phyloP scores from a whole-genome alignment of 2,888 invertebrate species.

The Zhengitettix transpicula region DNA sequence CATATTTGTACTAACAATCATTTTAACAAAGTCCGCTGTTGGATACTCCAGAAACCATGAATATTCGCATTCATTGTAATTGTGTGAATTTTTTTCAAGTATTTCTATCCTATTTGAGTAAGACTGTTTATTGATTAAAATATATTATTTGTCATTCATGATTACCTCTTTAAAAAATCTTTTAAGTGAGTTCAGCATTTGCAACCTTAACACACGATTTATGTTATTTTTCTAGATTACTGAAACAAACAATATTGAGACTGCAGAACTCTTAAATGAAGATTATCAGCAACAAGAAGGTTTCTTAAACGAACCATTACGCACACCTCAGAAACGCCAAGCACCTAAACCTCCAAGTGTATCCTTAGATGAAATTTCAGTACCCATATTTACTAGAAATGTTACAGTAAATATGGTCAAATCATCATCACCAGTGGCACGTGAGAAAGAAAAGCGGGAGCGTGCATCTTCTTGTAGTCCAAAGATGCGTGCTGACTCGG shows the following conservation, averaged over 20 bases:
- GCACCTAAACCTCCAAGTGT: conserved; percentile 58
- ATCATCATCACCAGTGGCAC: conserved; percentile 49
- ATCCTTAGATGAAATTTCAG: conserved; percentile 22
- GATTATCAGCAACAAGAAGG: background rate
- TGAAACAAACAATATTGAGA: background rate
- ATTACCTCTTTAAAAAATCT: too few relatives aligned
- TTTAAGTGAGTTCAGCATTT: too few relatives aligned
- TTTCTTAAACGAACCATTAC: background rate
- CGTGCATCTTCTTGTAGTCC: conserved; percentile 46
- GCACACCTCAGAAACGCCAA: conserved; percentile 37
- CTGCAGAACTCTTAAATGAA: background rate
- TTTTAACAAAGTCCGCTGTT: too few relatives aligned
- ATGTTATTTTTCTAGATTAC: background rate
- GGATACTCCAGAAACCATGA: too few relatives aligned
- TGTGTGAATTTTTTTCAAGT: too few relatives aligned
- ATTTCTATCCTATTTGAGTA: too few relatives aligned
- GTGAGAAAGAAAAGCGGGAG: conserved; percentile 61
- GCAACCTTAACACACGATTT: too few relatives aligned
- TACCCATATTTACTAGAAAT: conserved; percentile 31
- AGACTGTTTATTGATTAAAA: too few relatives aligned
- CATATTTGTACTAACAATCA: too few relatives aligned
- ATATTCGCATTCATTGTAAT: too few relatives aligned
- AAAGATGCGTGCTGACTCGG: conserved; percentile 26
- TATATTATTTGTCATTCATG: too few relatives aligned
- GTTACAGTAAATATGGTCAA: conserved; percentile 31